Conservation (phyloP, 2,113 vertebrate species). For the Phalacrocorax aristotelis region DNA sequence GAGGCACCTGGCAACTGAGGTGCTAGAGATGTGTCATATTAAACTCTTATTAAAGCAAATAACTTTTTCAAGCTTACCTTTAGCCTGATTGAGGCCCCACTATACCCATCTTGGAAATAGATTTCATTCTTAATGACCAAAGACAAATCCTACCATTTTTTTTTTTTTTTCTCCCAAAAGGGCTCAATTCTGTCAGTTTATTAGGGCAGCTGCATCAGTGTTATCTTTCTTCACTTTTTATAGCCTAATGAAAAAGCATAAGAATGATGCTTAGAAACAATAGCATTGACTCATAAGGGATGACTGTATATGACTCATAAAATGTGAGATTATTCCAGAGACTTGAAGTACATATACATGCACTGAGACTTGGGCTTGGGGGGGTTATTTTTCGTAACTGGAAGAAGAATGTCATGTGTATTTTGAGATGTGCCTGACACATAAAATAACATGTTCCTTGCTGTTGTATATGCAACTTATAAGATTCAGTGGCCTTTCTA, state of each 20-base stretch:
- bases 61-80: neutral
- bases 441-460: neutral
- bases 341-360: neutral
- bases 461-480: accelerated
- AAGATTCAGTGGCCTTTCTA: neutral
- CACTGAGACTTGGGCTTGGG: neutral
- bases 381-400: neutral
- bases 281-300: conserved; percentile 9
- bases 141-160: neutral
- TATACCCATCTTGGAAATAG: neutral
- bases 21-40: neutral
- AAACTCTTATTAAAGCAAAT: neutral
- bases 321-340: neutral
- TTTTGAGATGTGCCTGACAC: neutral
- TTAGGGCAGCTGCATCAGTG: neutral
- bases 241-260: neutral
- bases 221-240: conserved; percentile 15
- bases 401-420: neutral
- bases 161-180: neutral
- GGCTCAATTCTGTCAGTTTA: neutral
- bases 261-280: conserved; percentile 15
- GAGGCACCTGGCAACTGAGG: neutral
- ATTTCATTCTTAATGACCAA: neutral
- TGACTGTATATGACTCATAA: conserved; percentile 25
- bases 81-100: neutral